Evolutionary conservation across 2,797 vertebrate genomes (phyloP), one percentile per base, ranked within the genome.

Genomic region (Austrolebias charrua): DNA sequence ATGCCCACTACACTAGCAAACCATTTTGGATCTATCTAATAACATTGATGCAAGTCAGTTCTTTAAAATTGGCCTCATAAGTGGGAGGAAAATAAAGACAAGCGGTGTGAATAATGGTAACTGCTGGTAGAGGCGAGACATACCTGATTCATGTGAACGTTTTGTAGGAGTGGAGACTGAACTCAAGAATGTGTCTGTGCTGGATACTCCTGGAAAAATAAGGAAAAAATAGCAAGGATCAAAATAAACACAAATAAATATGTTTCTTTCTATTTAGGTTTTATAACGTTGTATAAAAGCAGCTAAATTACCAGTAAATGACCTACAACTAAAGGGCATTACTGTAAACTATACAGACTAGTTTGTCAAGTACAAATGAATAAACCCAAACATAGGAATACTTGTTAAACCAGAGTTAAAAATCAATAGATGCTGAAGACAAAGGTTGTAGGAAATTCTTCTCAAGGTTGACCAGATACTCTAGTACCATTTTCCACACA

Each of bases 101-200:
- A 35, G 33, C 10, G 55, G 42, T 14, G 24, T 53, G 51, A 69
- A 52, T 33, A 43, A 35, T 35, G 18, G 28, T 16, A 16, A 43
- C 49, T 65, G 0, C 51, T 45, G 9, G 58, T 49, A 51, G 24
- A 48, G n/a, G 55, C 44, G 53, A 72, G 55, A 29, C 66, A 6
- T 95, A 99, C 96, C 96, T 94, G 96, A 93, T 82, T 95, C 94
- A 16, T 93, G 96, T 89, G 96, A 92, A 90, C 97, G 95, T 94
- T 98, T 98, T 90, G 94, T 95, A 83, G 96, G 94, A 87, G 96
- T 95, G 82, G 94, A 94, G 91, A 97, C 91, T 1, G 95, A 94
- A 89, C 93, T 92, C 82, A 95, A 94, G 92, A 95, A 94, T 84
- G 94, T 92, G 87, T 95, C 93, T 95, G 94, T 94, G 93, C 94